Conservation (phyloP, 2,888 invertebrate genomes). For the Hypena proboscidalis region DNA sequence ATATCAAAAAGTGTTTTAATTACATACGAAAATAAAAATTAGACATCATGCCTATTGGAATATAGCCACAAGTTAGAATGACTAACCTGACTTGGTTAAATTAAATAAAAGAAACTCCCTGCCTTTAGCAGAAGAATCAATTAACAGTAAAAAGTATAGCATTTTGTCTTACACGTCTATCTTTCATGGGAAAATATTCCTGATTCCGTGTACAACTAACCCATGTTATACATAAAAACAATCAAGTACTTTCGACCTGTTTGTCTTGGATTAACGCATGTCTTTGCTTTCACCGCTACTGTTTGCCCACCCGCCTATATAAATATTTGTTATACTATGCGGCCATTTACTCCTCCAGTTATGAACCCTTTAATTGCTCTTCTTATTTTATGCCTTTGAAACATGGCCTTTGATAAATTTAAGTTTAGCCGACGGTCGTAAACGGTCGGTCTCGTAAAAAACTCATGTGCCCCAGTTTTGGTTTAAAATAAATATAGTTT, state of each 20-base stretch:
- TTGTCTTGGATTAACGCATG: conserved; percentile 81
- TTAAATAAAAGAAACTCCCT: too few species aligned
- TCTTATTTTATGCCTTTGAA: conserved; percentile 75
- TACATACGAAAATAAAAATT: too few species aligned
- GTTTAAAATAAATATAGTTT: conserved; percentile 46
- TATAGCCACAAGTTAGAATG: too few species aligned
- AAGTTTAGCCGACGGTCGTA: conserved; percentile 64
- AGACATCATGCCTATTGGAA: too few species aligned
- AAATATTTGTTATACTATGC: conserved; percentile 76
- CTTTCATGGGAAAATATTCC: too few species aligned
- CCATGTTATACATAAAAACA: too few species aligned
- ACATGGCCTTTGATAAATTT: conserved; percentile 70
- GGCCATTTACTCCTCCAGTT: conserved; percentile 71
- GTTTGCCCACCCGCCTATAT: conserved; percentile 74
- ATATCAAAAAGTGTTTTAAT: too few species aligned
- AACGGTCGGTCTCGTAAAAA: conserved; percentile 61
- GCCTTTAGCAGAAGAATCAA: too few species aligned
- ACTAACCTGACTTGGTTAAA: too few species aligned
- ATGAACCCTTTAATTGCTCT: conserved; percentile 78
- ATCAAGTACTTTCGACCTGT: conserved; percentile 80
- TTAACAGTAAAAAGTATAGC: too few species aligned
- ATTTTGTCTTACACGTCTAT: too few species aligned
- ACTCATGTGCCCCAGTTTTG: conserved; percentile 56
- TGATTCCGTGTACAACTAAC: too few species aligned
- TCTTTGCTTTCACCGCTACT: conserved; percentile 82